Percentiles rank a stretch among this genome's conserved stretches.
These are phyloP conservation scores for Hepsetus odoe DNA, from an alignment of 2,113 vertebrate species.

Conservation along the genomic window DNA sequence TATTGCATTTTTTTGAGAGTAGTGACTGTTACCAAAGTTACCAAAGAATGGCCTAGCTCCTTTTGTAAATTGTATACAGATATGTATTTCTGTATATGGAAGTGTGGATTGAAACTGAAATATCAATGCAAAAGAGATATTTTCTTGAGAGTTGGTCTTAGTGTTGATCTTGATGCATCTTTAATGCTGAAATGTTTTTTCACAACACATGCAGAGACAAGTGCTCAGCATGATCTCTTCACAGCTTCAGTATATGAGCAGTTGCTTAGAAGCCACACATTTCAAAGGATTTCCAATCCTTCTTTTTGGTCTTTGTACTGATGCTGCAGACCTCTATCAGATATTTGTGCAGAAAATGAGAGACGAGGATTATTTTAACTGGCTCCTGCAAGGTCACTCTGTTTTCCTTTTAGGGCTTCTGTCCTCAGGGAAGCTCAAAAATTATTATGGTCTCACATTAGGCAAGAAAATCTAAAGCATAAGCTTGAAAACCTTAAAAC, in stretches of 20 bases:
- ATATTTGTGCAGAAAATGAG: neutral
- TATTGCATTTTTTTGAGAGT: too few species aligned
- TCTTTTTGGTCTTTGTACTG: neutral
- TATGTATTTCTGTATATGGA: too few species aligned
- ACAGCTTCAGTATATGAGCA: neutral
- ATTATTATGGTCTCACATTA: slow-evolving; percentile 9
- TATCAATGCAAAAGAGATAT: too few species aligned
- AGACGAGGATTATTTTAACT: neutral
- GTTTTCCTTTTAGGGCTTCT: neutral
- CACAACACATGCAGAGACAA: too few species aligned
- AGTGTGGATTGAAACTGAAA: too few species aligned
- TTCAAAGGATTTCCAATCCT: neutral
- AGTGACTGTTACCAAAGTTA: too few species aligned
- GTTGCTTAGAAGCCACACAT: neutral
- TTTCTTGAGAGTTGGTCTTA: too few species aligned
- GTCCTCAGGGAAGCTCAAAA: neutral
- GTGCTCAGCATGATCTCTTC: too few species aligned
- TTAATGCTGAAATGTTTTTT: too few species aligned
- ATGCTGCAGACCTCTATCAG: neutral
- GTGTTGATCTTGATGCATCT: too few species aligned
- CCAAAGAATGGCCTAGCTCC: too few species aligned
- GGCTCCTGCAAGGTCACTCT: neutral
- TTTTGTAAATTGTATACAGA: too few species aligned
- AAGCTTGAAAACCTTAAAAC: neutral
- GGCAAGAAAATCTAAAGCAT: neutral